Conservation (phyloP, 2,113 vertebrate species). For the Leucosticte australis region DNA sequence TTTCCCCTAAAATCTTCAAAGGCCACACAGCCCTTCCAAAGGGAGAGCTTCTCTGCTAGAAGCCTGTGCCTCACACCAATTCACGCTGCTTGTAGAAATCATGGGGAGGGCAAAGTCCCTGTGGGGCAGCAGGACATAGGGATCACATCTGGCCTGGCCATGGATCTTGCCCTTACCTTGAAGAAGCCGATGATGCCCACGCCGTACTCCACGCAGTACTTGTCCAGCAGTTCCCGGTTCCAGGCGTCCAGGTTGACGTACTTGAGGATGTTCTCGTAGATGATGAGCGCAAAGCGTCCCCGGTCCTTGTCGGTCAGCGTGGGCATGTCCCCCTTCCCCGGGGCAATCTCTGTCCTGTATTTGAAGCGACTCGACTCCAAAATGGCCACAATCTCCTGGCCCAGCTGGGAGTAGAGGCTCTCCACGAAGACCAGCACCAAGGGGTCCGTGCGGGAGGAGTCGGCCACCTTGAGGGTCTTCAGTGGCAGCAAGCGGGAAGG, state of each 20-base stretch:
- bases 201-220: conserved; percentile 96
- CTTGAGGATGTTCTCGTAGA: conserved; percentile 97
- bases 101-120: background rate
- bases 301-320: conserved; percentile 92
- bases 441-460: conserved; percentile 87
- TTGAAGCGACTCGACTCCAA: conserved; percentile 94
- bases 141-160: rapidly evolving
- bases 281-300: conserved; percentile 91
- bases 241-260: conserved; percentile 97
- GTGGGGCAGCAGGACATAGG: background rate
- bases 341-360: conserved; percentile 94
- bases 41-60: background rate
- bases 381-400: conserved; percentile 97
- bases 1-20: background rate
- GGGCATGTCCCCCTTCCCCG: conserved; percentile 97
- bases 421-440: conserved; percentile 97
- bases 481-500: conserved; percentile 87
- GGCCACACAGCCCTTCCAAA: background rate
- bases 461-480: conserved; percentile 75
- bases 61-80: background rate
- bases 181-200: conserved; percentile 98
- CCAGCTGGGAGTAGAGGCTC: conserved; percentile 95
- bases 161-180: conserved; percentile 74
- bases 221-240: conserved; percentile 98
- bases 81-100: background rate